These are phyloP conservation scores for Spodoptera littoralis DNA, from an alignment of 2,888 invertebrate genomes.

Conservation along the genomic window DNA sequence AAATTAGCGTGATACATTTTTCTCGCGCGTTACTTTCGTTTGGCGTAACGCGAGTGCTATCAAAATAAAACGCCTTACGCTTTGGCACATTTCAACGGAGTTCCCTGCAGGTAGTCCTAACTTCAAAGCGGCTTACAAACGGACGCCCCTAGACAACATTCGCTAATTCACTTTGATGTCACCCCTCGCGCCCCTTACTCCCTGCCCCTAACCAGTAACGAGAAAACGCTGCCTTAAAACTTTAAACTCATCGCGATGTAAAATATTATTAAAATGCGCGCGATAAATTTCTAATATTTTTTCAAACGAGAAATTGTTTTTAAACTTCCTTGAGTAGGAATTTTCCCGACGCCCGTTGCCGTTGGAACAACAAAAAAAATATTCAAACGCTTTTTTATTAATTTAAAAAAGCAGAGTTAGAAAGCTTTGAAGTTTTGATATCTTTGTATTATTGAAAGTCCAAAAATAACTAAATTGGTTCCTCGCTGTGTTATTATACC, in stretches of 20 bases:
- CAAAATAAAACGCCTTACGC: conserved; percentile 77
- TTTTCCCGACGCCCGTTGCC: conserved; percentile 51
- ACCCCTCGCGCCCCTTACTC: conserved; percentile 69
- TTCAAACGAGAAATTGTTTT: conserved; percentile 77
- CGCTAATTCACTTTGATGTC: conserved; percentile 89
- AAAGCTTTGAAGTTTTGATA: conserved; percentile 50
- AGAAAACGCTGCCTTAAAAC: conserved; percentile 85
- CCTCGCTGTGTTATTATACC: conserved; percentile 5
- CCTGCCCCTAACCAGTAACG: conserved; percentile 71
- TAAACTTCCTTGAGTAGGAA: conserved; percentile 67
- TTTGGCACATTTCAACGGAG: conserved; percentile 77
- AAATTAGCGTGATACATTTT: conserved; percentile 54
- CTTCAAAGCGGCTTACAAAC: conserved; percentile 87
- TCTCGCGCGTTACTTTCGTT: conserved; percentile 40
- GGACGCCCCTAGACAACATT: conserved; percentile 88
- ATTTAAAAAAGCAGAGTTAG: conserved; percentile 53
- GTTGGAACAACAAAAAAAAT: conserved; percentile 37
- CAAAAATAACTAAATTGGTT: conserved; percentile 20
- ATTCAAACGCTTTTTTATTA: conserved; percentile 46
- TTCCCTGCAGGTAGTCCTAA: conserved; percentile 80
- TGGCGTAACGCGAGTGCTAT: conserved; percentile 62
- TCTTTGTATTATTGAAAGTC: conserved; percentile 26
- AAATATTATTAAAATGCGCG: conserved; percentile 79
- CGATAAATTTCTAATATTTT: conserved; percentile 79
- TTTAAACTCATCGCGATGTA: conserved; percentile 79